These are phyloP conservation scores for Dendrocincla fuliginosa DNA, from an alignment of 2,797 vertebrate species.

Conservation along the genomic window DNA sequence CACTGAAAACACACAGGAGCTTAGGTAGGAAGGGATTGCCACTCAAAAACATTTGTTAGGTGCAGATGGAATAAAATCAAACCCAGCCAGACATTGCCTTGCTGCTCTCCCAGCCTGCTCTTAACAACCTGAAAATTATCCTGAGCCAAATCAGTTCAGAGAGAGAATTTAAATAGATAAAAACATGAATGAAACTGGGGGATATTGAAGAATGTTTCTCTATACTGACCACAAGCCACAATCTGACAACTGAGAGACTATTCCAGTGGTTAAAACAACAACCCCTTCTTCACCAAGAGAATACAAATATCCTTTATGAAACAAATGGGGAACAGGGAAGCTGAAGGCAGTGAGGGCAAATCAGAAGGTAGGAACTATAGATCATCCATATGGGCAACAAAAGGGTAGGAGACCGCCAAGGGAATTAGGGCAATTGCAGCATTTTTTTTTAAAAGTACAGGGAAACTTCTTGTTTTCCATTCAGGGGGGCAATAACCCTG, in stretches of 20 bases:
- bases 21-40: slow-evolving; percentile 42
- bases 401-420: neutral
- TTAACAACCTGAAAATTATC: neutral
- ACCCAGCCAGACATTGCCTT: neutral
- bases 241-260: neutral
- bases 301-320: neutral
- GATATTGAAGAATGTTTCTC: neutral
- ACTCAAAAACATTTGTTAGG: slow-evolving; percentile 23
- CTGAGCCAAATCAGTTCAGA: neutral
- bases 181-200: neutral
- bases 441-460: neutral
- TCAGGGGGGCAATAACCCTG: neutral
- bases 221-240: neutral
- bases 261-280: neutral
- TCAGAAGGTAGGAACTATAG: neutral
- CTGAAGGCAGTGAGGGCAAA: neutral
- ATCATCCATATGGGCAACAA: neutral
- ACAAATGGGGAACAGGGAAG: neutral
- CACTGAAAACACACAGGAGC: neutral
- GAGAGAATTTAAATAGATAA: neutral
- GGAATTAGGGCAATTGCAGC: neutral
- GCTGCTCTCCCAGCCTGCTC: neutral
- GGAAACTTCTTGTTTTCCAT: neutral
- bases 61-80: slow-evolving; percentile 41
- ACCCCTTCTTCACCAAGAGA: neutral